Conservation (phyloP, 2,888 invertebrate species). For the Lysandra bellargus region DNA sequence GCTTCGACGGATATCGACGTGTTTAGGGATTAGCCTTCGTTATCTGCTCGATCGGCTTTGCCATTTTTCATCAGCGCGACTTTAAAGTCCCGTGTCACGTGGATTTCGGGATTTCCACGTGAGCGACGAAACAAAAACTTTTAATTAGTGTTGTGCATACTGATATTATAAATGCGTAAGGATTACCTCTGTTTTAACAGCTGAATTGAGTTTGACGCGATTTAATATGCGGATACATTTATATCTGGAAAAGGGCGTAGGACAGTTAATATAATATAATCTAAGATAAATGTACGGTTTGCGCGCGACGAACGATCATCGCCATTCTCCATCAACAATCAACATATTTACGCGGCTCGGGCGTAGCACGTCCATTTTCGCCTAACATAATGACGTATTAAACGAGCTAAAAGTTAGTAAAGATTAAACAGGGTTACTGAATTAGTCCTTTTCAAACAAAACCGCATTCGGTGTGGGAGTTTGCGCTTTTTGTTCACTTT, state of each 20-base stretch:
- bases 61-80: neutral
- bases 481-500: constrained; percentile 14
- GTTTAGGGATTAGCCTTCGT: constrained; percentile 44
- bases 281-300: too few species aligned
- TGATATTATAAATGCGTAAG: too few species aligned
- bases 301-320: neutral
- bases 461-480: constrained; percentile 6
- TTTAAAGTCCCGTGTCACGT: neutral
- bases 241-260: neutral
- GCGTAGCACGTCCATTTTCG: neutral
- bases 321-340: neutral
- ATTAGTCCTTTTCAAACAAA: constrained; percentile 17
- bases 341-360: neutral
- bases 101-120: neutral
- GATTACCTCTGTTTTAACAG: too few species aligned
- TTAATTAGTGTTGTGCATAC: neutral
- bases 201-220: too few species aligned
- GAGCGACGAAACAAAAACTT: neutral
- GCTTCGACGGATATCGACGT: constrained; percentile 53
- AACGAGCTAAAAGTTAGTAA: constrained; percentile 6
- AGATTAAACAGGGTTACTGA: constrained; percentile 6
- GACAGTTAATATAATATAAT: too few species aligned
- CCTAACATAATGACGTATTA: neutral
- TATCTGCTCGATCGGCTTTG: constrained; percentile 29
- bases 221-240: too few species aligned